Conservation (phyloP, 2,797 vertebrate genomes). For the Spinibarbus caldwelli region DNA sequence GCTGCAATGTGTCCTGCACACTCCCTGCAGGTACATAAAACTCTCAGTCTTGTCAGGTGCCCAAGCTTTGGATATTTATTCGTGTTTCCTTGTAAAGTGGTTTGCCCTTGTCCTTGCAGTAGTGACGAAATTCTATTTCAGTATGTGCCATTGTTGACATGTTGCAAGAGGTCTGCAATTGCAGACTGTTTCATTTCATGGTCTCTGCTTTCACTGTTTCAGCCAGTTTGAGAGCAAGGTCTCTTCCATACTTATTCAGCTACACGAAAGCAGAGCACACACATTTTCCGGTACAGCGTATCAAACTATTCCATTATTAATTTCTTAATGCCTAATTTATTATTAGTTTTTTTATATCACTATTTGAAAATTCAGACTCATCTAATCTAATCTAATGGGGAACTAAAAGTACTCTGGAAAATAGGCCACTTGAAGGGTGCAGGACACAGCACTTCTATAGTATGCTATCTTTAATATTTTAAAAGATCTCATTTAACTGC, state of each 20-base stretch:
- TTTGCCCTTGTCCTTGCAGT: constrained; percentile 5
- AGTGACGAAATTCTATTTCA: constrained; percentile 13
- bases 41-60: background rate
- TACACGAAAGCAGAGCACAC: background rate
- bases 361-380: background rate
- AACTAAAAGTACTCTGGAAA: background rate
- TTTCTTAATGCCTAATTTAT: constrained; percentile 6
- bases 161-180: constrained; percentile 35
- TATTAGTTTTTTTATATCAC: background rate
- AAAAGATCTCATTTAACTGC: constrained; percentile 24
- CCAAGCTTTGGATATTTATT: background rate
- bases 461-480: constrained; percentile 14
- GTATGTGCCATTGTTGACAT: constrained; percentile 26
- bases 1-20: background rate
- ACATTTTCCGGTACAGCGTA: background rate
- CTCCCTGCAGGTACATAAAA: background rate
- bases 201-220: constrained; percentile 12
- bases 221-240: background rate
- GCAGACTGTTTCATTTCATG: constrained; percentile 7
- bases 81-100: background rate
- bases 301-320: background rate
- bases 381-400: background rate
- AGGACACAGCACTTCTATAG: constrained; percentile 3
- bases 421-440: background rate
- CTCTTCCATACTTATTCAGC: background rate